Conservation (phyloP, 2,113 vertebrate genomes). For the Lophotis ruficrista region DNA sequence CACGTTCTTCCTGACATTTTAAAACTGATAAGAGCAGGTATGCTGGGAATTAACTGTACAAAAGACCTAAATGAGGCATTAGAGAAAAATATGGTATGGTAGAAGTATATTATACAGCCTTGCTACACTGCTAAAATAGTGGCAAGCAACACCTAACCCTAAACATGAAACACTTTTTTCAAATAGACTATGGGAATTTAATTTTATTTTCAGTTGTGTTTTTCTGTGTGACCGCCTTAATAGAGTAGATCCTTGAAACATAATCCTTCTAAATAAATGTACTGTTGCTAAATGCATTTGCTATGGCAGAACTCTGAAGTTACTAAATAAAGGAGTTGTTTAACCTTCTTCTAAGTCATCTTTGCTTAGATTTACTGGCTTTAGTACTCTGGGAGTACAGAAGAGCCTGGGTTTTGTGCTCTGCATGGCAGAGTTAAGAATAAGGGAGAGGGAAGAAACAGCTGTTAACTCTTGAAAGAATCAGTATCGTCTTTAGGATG, state of each 20-base stretch:
- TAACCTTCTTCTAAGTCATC: neutral
- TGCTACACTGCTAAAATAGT: neutral
- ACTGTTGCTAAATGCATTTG: neutral
- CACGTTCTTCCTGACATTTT: neutral
- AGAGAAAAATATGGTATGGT: neutral
- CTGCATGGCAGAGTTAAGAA: accelerated
- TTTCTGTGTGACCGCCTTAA: neutral
- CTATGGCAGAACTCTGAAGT: neutral
- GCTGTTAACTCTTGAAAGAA: neutral
- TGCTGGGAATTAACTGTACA: neutral
- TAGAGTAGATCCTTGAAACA: neutral
- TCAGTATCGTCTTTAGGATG: accelerated
- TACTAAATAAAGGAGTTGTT: neutral
- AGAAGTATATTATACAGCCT: neutral
- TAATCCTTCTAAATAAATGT: neutral
- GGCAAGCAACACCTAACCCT: neutral
- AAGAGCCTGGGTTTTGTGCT: neutral
- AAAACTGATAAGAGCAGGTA: neutral
- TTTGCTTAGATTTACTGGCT: neutral
- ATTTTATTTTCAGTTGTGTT: neutral
- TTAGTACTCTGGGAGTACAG: neutral
- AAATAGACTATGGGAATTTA: neutral
- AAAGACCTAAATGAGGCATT: neutral
- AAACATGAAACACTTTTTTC: neutral
- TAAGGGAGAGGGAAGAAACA: neutral